Evolutionary conservation across 2,797 vertebrate species (phyloP).

Genomic region (Limnodromus scolopaceus): DNA sequence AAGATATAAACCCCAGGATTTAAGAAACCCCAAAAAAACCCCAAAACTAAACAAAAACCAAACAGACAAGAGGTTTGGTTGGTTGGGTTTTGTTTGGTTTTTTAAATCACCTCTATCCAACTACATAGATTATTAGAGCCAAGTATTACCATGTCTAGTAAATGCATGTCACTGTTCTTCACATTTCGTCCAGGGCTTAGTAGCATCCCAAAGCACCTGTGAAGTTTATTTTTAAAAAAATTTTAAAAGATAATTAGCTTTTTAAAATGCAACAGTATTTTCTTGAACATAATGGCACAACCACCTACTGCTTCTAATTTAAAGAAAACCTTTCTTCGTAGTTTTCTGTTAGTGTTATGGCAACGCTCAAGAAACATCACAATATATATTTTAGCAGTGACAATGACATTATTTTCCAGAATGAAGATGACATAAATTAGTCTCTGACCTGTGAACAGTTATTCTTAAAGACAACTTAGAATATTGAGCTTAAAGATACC

Average conservation of each 20-base stretch:
- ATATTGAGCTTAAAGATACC: background rate
- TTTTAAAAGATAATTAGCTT: background rate
- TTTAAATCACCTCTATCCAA: background rate
- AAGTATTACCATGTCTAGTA: constrained; percentile 93
- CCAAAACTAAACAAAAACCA: too few species aligned
- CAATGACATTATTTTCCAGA: background rate
- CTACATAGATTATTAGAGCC: background rate
- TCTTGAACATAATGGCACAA: constrained; percentile 29
- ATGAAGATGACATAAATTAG: background rate
- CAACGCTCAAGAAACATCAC: background rate
- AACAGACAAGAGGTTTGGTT: background rate
- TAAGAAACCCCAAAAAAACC: background rate
- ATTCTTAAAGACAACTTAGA: background rate
- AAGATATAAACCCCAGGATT: background rate
- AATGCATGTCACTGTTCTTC: constrained; percentile 96
- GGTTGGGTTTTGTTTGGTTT: background rate
- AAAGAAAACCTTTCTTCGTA: background rate
- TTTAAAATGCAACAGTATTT: constrained; percentile 36
- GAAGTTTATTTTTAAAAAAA: constrained; percentile 3
- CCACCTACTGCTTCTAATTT: constrained; percentile 36
- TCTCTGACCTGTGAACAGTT: background rate
- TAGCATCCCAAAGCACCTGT: constrained; percentile 97
- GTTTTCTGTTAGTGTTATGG: background rate
- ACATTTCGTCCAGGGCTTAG: constrained; percentile 95
- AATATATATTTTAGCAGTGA: background rate